These are phyloP conservation scores for Desmophyllum pertusum DNA, from an alignment of 92 coral and sea anemone genomes.

Conservation along the genomic window DNA sequence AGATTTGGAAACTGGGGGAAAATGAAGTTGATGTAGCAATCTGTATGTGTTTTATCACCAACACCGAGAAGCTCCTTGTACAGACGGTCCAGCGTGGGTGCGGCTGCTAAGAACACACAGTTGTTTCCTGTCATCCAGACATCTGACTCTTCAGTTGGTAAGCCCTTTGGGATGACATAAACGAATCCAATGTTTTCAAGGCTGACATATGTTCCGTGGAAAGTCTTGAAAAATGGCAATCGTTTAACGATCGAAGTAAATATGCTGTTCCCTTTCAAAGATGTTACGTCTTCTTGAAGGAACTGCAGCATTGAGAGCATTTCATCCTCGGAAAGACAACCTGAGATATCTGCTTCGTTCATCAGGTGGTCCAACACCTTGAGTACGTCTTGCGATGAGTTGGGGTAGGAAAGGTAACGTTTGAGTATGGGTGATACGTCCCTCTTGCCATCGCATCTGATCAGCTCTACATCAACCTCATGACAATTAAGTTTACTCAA, in stretches of 20 bases:
- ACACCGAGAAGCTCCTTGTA: constrained; percentile 69
- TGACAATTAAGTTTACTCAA: constrained; percentile 61
- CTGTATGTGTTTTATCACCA: constrained; percentile 47
- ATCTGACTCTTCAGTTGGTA: constrained; percentile 67
- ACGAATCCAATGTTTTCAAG: constrained; percentile 52
- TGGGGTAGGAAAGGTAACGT: constrained; percentile 70
- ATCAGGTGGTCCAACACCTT: constrained; percentile 65
- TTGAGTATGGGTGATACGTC: constrained; percentile 52
- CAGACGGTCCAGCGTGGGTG: constrained; percentile 45
- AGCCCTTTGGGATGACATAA: constrained; percentile 60
- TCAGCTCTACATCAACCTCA: constrained; percentile 54
- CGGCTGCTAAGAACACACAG: constrained; percentile 73
- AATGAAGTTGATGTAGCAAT: constrained; percentile 77
- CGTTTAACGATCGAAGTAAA: constrained; percentile 45
- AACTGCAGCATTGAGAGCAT: constrained; percentile 58
- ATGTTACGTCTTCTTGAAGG: constrained; percentile 58
- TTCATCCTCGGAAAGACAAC: constrained; percentile 45
- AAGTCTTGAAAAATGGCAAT: constrained; percentile 75
- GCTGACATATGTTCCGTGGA: constrained; percentile 46
- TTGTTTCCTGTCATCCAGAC: constrained; percentile 71
- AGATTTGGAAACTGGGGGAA: constrained; percentile 71
- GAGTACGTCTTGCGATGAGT: constrained; percentile 73
- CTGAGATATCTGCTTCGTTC: constrained; percentile 38
- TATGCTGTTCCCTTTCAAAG: constrained; percentile 7
- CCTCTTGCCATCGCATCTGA: constrained; percentile 24